A percentile compares a stretch with the other conserved stretches of the same genome.
Evolutionary conservation across 2,888 invertebrate species (phyloP).

Genomic region (Drosophila kanekoi): DNA sequence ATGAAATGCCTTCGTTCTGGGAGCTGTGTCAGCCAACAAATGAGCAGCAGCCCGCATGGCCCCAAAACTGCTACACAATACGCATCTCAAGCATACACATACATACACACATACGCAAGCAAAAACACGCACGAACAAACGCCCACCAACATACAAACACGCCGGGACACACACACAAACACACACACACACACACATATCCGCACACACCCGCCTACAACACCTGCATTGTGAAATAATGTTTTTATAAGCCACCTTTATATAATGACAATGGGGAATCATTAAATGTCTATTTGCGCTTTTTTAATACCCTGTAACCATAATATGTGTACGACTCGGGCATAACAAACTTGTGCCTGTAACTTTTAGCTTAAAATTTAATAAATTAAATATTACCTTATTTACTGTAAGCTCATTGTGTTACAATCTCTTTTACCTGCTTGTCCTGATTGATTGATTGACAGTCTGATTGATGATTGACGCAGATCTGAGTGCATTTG

Average conservation of each 20-base stretch:
- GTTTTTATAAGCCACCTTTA: conserved; percentile 80
- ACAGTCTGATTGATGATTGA: too few species aligned
- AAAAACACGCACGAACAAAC: conserved; percentile 24
- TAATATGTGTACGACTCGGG: not conserved
- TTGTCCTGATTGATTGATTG: too few species aligned
- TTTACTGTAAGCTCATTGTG: too few species aligned
- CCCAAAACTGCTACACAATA: conserved; percentile 32
- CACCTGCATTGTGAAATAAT: conserved; percentile 67
- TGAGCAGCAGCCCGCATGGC: conserved; percentile 64
- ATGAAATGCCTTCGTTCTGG: conserved; percentile 66
- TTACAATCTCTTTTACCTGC: too few species aligned
- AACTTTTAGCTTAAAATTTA: too few species aligned
- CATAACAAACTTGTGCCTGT: conserved; percentile 4
- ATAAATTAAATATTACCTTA: too few species aligned
- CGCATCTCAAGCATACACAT: conserved; percentile 33
- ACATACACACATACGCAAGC: conserved; percentile 9
- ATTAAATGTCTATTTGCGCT: conserved; percentile 76
- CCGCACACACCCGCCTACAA: conserved; percentile 27
- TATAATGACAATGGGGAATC: conserved; percentile 79
- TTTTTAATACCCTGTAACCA: conserved; percentile 38
- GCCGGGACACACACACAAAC: conserved; percentile 20
- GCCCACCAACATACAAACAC: conserved; percentile 13
- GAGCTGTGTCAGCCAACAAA: conserved; percentile 58
- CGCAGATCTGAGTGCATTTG: too few species aligned
- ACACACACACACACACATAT: conserved; percentile 18